Base-by-base conservation (phyloP, 2,888 invertebrate genomes). In the Timandra comae region DNA sequence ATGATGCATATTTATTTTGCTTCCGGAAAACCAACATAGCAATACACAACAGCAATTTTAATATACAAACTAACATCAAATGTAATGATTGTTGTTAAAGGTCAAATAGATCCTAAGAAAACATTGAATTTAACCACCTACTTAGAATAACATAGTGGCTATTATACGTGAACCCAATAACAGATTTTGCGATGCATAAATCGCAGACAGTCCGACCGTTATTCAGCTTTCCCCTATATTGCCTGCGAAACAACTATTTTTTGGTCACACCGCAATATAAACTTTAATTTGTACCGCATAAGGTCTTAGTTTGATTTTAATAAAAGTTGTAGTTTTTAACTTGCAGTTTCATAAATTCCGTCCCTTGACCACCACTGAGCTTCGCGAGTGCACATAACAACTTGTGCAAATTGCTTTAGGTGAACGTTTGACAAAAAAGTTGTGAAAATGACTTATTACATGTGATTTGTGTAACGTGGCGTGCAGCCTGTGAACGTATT, bases 181-280 rank as follows among this genome's bases (percentile, higher is more conserved):
- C 65, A 65, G 67, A 64, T 65, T 67, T 62, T 38, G 52, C 46
- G 43, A 52, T 56, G 56, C 63, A 66, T 68, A 68, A 67, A 69
- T 70, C 62, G 58, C 58, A 49, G 53, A 44, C 56, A 53, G 50
- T 52, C 54, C 55, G 34, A 48, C 60, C 59, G 59, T 64, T 66
- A 66, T 54, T 66, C 59, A 67, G 49, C 52, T 51, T 43, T 44
- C 44, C 50, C 39, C 46, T 56, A 58, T 64, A 64, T 65, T 60
- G 56, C 56, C 46, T 44, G 47, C 41, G 48, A 49, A 61, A 63
- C 43, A 53, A 43, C 53, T 57, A 41, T 29, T n/a, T n/a, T n/a
- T n/a, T n/a, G n/a, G n/a, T n/a, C 33, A 20, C 29, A 12, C 23
- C 16, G 16, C 16, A 61, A 59, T 51, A 47, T 42, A 12, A 27